A percentile compares a stretch with the other conserved stretches of the same genome.
Evolutionary conservation across 2,113 vertebrate genomes (phyloP).

Genomic region (Dicrurus megarhynchus): DNA sequence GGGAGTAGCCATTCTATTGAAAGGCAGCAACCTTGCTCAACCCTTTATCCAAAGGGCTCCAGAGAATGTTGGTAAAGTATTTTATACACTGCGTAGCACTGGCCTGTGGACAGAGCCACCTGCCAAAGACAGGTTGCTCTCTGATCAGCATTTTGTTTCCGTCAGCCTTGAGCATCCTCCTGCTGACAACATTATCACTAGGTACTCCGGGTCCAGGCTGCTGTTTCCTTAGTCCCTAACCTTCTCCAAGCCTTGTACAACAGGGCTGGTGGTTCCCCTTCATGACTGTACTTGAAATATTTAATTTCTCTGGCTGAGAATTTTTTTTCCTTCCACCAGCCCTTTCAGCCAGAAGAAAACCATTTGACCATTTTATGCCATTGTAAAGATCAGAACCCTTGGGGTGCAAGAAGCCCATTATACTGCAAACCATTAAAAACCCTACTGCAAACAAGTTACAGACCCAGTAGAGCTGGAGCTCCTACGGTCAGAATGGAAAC

Average conservation of each 20-base stretch:
- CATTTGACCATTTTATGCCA: not conserved
- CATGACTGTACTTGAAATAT: not conserved
- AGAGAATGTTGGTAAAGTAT: not conserved
- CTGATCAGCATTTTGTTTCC: not conserved
- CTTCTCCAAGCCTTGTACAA: not conserved
- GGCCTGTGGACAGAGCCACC: not conserved
- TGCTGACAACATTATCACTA: not conserved
- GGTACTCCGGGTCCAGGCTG: not conserved
- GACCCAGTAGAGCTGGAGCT: not conserved
- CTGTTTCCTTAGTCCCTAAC: not conserved
- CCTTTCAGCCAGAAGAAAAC: not conserved
- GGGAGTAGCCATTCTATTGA: not conserved
- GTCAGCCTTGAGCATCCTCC: not conserved
- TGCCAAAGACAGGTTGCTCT: not conserved
- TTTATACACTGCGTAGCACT: fast-evolving
- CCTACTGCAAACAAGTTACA: not conserved
- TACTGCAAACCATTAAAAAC: not conserved
- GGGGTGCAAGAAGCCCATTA: not conserved
- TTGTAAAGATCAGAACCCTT: not conserved
- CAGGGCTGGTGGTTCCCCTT: not conserved
- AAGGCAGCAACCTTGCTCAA: not conserved
- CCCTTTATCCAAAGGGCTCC: not conserved
- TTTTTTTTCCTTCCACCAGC: not conserved
- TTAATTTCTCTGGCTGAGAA: not conserved
- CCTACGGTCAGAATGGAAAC: not conserved